Base-by-base conservation (phyloP, 2,888 invertebrate species). In the Reticulitermes lucifugus region DNA sequence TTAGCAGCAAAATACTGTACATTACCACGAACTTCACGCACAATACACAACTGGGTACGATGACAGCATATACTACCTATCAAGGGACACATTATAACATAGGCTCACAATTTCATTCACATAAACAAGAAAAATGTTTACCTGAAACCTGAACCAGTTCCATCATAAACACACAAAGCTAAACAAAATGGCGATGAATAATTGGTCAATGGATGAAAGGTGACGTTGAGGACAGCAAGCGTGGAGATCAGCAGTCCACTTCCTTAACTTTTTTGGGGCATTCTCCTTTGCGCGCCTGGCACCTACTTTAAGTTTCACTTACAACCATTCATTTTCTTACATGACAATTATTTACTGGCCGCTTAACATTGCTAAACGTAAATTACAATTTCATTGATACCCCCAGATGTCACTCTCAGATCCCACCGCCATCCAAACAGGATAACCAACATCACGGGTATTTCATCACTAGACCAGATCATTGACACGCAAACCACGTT, bases 111-210 rank as follows among this genome's bases (percentile, higher is more conserved):
- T 14, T n/a, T 77, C 77, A 60, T 35, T 81, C 81, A 25, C 60
- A 81, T n/a, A 80, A 79, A 59, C 55, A 80, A 70, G 60, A 55
- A 73, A 71, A 77, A 84, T 85, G 84, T 85, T 86, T 86, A 85
- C 84, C 85, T 85, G 84, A 84, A 84, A 85, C 77, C 82, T 80
- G 73, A 83, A 85, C 84, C 86, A 82, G 73, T 85, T 79, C 75
- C 83, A 82, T 83, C 81, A 81, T 83, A 85, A 85, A 86, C 84
- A 88, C 88, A 88, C 88, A 85, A 86, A 84, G 86, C 87, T 87
- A 87, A 87, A 88, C 88, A 88, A 88, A 88, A 88, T 88, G 88
- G 88, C 88, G 88, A 86, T 82, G 83, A 86, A 83, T 83, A 55
- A 85, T 85, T 75, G 81, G 81, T 82, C 81, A 85, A 81, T 55